A percentile compares a stretch with the other conserved stretches of the same genome.
Conservation (phyloP, 2,113 vertebrate species). For the Australoheros scitulus region DNA sequence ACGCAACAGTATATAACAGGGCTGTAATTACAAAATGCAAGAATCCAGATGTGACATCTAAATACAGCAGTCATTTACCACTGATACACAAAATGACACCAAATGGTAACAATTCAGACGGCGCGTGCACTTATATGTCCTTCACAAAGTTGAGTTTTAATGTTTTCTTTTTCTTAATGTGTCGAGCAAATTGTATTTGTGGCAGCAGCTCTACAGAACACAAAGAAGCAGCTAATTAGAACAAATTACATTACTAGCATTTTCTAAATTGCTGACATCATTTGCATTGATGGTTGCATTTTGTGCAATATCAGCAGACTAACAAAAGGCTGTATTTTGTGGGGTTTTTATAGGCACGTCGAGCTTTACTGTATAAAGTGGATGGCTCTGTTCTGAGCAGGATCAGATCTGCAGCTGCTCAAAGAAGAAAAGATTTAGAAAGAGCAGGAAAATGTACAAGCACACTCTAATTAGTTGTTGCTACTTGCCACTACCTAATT, state of each 20-base stretch:
- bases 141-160: slow-evolving; percentile 35
- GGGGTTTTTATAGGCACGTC: slow-evolving; percentile 1
- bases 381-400: slow-evolving; percentile 30
- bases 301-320: slow-evolving; percentile 23
- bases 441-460: slow-evolving; percentile 47
- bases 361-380: slow-evolving; percentile 8
- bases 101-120: neutral
- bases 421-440: slow-evolving; percentile 25
- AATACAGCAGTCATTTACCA: slow-evolving; percentile 45
- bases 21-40: slow-evolving; percentile 70
- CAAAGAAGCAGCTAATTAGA: slow-evolving; percentile 27
- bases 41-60: slow-evolving; percentile 57
- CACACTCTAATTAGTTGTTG: slow-evolving; percentile 60
- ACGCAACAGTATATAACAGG: slow-evolving; percentile 50
- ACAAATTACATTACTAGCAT: slow-evolving; percentile 30
- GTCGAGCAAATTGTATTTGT: neutral
- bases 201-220: neutral
- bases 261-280: slow-evolving; percentile 11
- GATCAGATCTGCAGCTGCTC: slow-evolving; percentile 8
- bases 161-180: neutral
- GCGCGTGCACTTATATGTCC: slow-evolving; percentile 20
- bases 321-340: slow-evolving; percentile 47
- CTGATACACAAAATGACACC: slow-evolving; percentile 47
- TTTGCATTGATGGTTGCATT: slow-evolving; percentile 10
- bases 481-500: slow-evolving; percentile 60